phyloP scores from a whole-genome alignment of 1,140 invertebrate genomes.

The Carposina sasakii region DNA sequence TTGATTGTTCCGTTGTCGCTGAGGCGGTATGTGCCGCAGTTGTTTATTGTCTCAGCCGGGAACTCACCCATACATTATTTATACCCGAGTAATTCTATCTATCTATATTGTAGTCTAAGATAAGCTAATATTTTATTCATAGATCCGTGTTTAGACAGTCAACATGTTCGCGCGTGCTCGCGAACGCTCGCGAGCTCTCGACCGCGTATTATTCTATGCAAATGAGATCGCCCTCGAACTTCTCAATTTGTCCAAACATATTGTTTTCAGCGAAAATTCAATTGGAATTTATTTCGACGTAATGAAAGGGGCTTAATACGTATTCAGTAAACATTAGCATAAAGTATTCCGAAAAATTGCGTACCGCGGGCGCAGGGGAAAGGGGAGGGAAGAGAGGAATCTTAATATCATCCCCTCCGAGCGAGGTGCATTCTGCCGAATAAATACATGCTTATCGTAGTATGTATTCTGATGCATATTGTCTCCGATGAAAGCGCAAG shows the following conservation, averaged over 20 bases:
- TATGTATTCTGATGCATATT: too few species aligned
- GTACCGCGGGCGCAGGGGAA: conserved; percentile 24
- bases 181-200: too few species aligned
- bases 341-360: conserved; percentile 47
- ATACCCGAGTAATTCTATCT: too few species aligned
- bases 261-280: conserved; percentile 50
- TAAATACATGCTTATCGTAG: too few species aligned
- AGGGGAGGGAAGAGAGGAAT: conserved; percentile 25
- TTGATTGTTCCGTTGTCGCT: conserved; percentile 12
- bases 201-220: conserved; percentile 43
- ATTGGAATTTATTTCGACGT: conserved; percentile 36
- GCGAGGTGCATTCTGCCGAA: not conserved
- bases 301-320: conserved; percentile 39
- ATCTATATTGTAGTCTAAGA: too few species aligned
- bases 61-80: conserved; percentile 10
- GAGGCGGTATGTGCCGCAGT: not conserved
- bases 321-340: conserved; percentile 46
- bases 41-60: not conserved
- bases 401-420: conserved; percentile 28
- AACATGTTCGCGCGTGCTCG: too few species aligned
- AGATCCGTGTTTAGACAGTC: too few species aligned
- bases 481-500: too few species aligned
- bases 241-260: conserved; percentile 52
- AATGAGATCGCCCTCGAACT: conserved; percentile 36
- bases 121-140: too few species aligned